Evolutionary conservation across 2,113 vertebrate species (phyloP).

Genomic region (Platichthys flesus): DNA sequence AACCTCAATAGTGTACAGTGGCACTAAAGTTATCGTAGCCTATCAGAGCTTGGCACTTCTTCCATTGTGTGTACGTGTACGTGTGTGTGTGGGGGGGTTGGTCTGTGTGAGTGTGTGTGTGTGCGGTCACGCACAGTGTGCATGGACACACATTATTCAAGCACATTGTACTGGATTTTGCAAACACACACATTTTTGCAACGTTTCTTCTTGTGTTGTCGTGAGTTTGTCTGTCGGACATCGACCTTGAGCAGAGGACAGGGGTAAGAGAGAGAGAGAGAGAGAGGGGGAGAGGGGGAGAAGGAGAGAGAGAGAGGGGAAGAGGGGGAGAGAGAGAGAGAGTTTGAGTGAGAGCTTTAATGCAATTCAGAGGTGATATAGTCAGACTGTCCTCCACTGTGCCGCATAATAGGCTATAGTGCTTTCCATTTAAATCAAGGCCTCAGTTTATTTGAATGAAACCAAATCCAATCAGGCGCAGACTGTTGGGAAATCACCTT

Average conservation of each 20-base stretch:
- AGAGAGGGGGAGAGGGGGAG: background rate
- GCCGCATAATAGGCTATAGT: slow-evolving; percentile 57
- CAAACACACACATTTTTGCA: background rate
- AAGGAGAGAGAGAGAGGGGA: background rate
- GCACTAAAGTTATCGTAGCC: slow-evolving; percentile 11
- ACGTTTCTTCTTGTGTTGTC: background rate
- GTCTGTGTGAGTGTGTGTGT: background rate
- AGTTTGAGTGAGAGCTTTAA: slow-evolving; percentile 33
- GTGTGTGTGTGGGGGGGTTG: background rate
- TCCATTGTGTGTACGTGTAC: background rate
- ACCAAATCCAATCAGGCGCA: slow-evolving; percentile 66
- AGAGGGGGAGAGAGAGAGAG: background rate
- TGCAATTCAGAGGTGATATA: slow-evolving; percentile 56
- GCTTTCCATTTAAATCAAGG: slow-evolving; percentile 73
- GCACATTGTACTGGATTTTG: slow-evolving; percentile 7
- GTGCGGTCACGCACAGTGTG: background rate
- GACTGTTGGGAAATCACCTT: slow-evolving; percentile 68
- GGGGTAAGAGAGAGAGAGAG: background rate
- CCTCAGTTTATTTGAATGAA: slow-evolving; percentile 69
- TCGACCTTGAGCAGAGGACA: slow-evolving; percentile 18
- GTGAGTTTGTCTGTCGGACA: slow-evolving; percentile 15
- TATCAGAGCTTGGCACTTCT: background rate
- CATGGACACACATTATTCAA: background rate
- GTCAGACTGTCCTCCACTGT: slow-evolving; percentile 65
- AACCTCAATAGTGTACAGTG: slow-evolving; percentile 1